phyloP scores from a whole-genome alignment of 2,888 invertebrate genomes.

The Bedellia somnulentella region DNA sequence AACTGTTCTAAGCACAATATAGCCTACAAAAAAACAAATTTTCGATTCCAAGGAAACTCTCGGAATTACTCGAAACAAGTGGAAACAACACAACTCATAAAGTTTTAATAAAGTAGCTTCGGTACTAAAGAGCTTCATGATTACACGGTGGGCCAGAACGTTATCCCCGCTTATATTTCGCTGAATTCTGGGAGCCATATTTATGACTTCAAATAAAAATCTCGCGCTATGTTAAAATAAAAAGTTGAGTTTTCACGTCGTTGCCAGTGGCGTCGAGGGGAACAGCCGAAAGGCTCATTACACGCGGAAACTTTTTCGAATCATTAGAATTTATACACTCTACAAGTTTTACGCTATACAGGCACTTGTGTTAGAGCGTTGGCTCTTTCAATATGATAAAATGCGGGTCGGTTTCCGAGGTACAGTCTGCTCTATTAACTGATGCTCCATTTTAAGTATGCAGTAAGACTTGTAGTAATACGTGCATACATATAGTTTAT shows the following conservation, averaged over 20 bases:
- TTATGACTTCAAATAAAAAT: slow-evolving; percentile 12
- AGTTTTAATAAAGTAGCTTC: background rate
- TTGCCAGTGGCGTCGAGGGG: slow-evolving; percentile 15
- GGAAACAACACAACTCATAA: too few relatives aligned
- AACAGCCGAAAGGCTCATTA: slow-evolving; percentile 29
- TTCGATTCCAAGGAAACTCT: too few relatives aligned
- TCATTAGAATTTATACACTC: slow-evolving; percentile 43
- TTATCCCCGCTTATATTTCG: background rate
- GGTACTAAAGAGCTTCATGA: background rate
- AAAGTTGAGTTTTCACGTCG: slow-evolving; percentile 19
- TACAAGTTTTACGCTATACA: slow-evolving; percentile 18
- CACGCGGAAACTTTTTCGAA: slow-evolving; percentile 31
- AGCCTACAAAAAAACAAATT: too few relatives aligned
- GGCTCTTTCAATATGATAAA: too few relatives aligned
- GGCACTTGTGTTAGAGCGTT: slow-evolving; percentile 2
- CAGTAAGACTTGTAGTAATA: too few relatives aligned
- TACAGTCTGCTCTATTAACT: too few relatives aligned
- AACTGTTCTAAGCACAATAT: too few relatives aligned
- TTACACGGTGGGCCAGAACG: background rate
- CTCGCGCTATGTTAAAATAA: slow-evolving; percentile 2
- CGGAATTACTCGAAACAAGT: too few relatives aligned
- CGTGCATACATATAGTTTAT: too few relatives aligned
- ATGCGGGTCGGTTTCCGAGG: too few relatives aligned
- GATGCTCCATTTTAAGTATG: too few relatives aligned
- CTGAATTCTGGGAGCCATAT: too few relatives aligned